Evolutionary conservation across 2,888 invertebrate genomes (phyloP).

Genomic region (Hartigia nigra): DNA sequence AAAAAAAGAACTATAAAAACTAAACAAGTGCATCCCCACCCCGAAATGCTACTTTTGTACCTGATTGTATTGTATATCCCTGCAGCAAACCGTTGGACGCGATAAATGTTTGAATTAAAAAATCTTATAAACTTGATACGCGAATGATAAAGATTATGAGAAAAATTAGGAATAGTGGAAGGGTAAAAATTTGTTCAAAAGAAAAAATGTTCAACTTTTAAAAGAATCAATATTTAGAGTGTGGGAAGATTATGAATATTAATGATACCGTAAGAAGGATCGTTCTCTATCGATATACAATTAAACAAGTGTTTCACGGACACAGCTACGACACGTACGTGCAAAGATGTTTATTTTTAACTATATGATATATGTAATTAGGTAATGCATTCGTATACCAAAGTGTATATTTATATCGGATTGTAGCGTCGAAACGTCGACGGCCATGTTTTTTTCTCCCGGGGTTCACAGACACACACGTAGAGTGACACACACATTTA

Average conservation of each 20-base stretch:
- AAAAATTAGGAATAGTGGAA: slow-evolving; percentile 23
- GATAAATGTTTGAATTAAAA: slow-evolving; percentile 8
- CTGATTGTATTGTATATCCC: slow-evolving; percentile 50
- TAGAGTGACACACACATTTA: not conserved
- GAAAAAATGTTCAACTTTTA: not conserved
- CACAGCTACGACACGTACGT: slow-evolving; percentile 17
- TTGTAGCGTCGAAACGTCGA: not conserved
- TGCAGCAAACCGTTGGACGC: slow-evolving; percentile 35
- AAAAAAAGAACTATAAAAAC: not conserved
- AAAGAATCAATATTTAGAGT: not conserved
- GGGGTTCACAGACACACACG: not conserved
- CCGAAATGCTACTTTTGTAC: slow-evolving; percentile 56
- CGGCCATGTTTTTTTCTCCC: not conserved
- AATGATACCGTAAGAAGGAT: not conserved
- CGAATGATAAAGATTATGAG: slow-evolving; percentile 6
- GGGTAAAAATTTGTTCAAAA: not conserved
- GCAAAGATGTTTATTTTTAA: slow-evolving; percentile 27
- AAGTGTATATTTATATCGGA: slow-evolving; percentile 48
- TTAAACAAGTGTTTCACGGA: not conserved
- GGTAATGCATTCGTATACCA: slow-evolving; percentile 50
- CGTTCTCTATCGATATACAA: not conserved
- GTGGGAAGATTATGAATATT: not conserved
- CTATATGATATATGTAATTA: slow-evolving; percentile 7
- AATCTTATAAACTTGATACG: not conserved
- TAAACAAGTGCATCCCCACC: slow-evolving; percentile 19